Conservation (phyloP, 1,140 invertebrate genomes). For the Batillaria attramentaria region DNA sequence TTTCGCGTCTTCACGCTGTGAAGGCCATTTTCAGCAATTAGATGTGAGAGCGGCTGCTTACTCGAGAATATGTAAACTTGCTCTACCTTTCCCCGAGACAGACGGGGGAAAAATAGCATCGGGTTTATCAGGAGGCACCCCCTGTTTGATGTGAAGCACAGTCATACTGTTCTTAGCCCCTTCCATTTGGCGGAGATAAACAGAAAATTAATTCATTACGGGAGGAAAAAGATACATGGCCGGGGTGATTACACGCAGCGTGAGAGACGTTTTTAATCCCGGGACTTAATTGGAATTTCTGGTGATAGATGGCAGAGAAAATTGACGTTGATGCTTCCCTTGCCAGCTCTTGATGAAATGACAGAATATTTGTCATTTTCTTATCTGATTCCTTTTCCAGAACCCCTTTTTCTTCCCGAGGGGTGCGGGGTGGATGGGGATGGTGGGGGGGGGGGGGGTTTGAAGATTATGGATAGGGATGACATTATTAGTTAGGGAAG, state of each 20-base stretch:
- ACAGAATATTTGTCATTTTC: conserved; percentile 29
- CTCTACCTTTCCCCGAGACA: no score
- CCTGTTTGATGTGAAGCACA: conserved; percentile 26
- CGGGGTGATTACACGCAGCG: background rate
- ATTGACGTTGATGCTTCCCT: background rate
- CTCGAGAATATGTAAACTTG: no score
- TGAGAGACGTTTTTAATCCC: conserved; percentile 16
- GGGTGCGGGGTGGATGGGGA: background rate
- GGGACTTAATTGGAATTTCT: conserved; percentile 1
- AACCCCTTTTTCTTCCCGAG: background rate
- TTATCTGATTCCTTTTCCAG: conserved; percentile 1
- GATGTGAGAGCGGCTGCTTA: no score
- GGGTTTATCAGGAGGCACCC: background rate
- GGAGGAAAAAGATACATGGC: conserved; percentile 8
- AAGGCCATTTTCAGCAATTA: no score
- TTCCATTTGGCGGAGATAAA: conserved; percentile 26
- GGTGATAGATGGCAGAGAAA: background rate
- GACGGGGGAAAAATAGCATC: background rate
- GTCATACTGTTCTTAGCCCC: background rate
- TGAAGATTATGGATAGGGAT: no score
- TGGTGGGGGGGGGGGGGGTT: background rate
- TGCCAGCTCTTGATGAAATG: conserved; percentile 19
- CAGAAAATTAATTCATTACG: conserved; percentile 30
- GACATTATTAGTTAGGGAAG: no score
- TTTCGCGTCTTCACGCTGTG: no score